phyloP scores from a whole-genome alignment of 2,113 vertebrate species.

The Mellivora capensis region DNA sequence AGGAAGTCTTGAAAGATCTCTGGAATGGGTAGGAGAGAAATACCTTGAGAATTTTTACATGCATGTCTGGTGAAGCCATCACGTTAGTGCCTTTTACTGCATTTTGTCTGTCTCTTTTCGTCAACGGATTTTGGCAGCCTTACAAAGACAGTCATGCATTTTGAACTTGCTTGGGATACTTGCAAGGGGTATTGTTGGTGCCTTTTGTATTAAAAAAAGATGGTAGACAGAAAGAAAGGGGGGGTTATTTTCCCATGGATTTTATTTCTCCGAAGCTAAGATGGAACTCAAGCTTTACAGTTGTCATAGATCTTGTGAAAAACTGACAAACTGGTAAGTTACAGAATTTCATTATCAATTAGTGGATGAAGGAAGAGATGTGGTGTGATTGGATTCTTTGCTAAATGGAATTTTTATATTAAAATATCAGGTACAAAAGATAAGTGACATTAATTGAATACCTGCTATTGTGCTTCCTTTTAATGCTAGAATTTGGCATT shows the following conservation, averaged over 20 bases:
- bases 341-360: neutral
- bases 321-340: neutral
- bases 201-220: neutral
- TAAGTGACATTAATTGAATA: neutral
- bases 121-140: slow-evolving; percentile 15
- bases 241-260: neutral
- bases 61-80: slow-evolving; percentile 34
- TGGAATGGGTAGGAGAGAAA: slow-evolving; percentile 32
- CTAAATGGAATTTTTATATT: neutral
- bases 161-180: neutral
- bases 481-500: neutral
- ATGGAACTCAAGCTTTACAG: neutral
- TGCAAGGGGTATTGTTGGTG: neutral
- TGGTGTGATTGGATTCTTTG: neutral
- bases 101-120: neutral
- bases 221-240: neutral
- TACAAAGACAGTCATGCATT: neutral
- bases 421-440: neutral
- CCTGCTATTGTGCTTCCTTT: neutral
- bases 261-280: slow-evolving; percentile 17
- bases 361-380: neutral
- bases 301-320: neutral
- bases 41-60: slow-evolving; percentile 5
- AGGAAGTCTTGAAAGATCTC: neutral
- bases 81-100: slow-evolving; percentile 10